phyloP scores from a whole-genome alignment of 2,113 vertebrate genomes.

The Nansenia antarctica region DNA sequence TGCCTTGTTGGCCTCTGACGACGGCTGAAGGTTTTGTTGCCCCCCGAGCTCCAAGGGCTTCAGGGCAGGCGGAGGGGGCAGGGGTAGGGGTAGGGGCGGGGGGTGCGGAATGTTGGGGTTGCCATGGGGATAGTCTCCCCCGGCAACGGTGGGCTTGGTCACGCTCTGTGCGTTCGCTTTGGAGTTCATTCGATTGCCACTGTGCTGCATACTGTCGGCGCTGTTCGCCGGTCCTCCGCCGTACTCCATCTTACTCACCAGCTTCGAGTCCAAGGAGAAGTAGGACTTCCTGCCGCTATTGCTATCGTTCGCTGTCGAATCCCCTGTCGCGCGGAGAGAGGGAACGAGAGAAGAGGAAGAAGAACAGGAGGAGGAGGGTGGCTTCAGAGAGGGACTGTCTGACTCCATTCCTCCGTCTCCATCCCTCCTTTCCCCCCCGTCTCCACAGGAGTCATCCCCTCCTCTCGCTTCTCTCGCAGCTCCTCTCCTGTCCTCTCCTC shows the following conservation, averaged over 20 bases:
- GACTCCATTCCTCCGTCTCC: conserved; percentile 65
- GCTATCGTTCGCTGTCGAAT: conserved; percentile 64
- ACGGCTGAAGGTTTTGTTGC: conserved; percentile 69
- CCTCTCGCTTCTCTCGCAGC: conserved; percentile 58
- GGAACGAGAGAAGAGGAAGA: conserved; percentile 72
- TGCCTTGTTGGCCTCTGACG: conserved; percentile 76
- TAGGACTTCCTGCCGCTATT: conserved; percentile 72
- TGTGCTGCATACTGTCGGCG: conserved; percentile 56
- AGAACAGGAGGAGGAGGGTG: conserved; percentile 64
- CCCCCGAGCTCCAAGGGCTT: conserved; percentile 83
- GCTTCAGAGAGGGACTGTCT: conserved; percentile 79
- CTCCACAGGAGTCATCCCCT: conserved; percentile 64
- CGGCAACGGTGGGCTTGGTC: conserved; percentile 66
- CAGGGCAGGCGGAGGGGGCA: conserved; percentile 91
- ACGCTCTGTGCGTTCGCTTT: conserved; percentile 72
- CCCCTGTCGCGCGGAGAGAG: conserved; percentile 62
- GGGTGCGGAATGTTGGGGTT: conserved; percentile 71
- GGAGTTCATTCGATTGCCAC: conserved; percentile 66
- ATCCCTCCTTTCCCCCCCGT: conserved; percentile 70
- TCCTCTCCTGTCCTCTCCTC: conserved; percentile 68
- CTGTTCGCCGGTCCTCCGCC: conserved; percentile 38
- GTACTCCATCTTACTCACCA: conserved; percentile 76
- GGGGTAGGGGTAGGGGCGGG: conserved; percentile 81
- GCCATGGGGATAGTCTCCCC: conserved; percentile 71
- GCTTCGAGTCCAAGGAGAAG: conserved; percentile 77